Evolutionary conservation across 2,113 vertebrate species (phyloP).

Genomic region (Etheostoma spectabile): DNA sequence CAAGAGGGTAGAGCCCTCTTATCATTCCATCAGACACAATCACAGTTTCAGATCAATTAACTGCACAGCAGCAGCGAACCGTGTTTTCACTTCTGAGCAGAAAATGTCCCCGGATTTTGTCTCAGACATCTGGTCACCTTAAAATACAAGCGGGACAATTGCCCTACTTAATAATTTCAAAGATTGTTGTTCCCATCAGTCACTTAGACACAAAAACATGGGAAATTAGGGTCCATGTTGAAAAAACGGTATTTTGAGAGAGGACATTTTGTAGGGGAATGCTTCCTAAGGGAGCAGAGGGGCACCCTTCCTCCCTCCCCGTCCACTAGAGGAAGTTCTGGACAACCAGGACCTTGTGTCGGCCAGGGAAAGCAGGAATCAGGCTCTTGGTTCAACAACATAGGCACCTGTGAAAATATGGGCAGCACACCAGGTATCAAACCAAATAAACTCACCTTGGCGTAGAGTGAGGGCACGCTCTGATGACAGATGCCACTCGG

Average conservation of each 20-base stretch:
- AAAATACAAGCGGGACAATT: no score
- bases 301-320: constrained; percentile 2
- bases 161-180: no score
- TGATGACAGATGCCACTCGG: constrained; percentile 82
- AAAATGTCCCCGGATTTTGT: no score
- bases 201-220: no score
- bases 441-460: constrained; percentile 80
- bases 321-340: constrained; percentile 65
- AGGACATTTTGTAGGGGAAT: constrained; percentile 43
- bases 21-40: no score
- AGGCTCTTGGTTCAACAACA: constrained; percentile 77
- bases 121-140: no score
- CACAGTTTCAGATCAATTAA: no score
- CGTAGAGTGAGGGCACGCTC: constrained; percentile 60
- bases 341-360: constrained; percentile 76
- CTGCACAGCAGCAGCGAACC: no score
- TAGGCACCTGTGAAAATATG: constrained; percentile 83
- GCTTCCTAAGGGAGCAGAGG: constrained; percentile 26
- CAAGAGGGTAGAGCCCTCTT: no score
- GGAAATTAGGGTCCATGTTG: no score
- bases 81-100: no score
- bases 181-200: no score
- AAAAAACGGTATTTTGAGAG: constrained; percentile 6
- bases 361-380: constrained; percentile 75
- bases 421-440: constrained; percentile 78